Evolutionary conservation across 2,888 invertebrate genomes (phyloP), one percentile per base, ranked within the genome.

Genomic region (Sisyra terminalis): DNA sequence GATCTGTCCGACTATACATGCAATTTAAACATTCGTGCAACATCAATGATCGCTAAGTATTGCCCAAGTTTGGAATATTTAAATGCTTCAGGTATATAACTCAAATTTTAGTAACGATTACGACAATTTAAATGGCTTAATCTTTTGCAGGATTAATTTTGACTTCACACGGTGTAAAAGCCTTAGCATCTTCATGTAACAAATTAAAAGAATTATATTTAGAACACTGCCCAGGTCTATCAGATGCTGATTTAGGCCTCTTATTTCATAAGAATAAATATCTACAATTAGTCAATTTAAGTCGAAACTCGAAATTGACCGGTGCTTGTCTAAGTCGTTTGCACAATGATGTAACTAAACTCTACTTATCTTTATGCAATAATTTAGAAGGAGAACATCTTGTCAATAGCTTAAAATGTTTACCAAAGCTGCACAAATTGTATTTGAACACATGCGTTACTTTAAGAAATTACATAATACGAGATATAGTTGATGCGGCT

Each of bases 41-140:
- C 34, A 30, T 24, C 32, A 41, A n/a, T 41, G 7, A 41, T 41
- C n/a, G 32, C 32, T 14, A 41, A 41, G 11, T 6, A 41, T 18
- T 41, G 41, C n/a, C 18, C 41, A 2, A 16, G 15, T 6, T 9
- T 41, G 4, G 15, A 32, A 13, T 11, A 34, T 11, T 13, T 41
- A n/a, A 41, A 41, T 18, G 34, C 34, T 8, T 41, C 41, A 8
- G 41, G 41, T 37, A 37, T 17, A 9, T 15, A 18, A 17, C 1
- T 11, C 16, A 13, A 14, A n/a, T 11, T 34, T 34, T 34, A n/a
- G n/a, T n/a, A n/a, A n/a, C n/a, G n/a, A n/a, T 34, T n/a, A 14
- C 6, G 11, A 9, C 15, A 14, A 34, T n/a, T 14, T 34, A 34
- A 7, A 32, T 32, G 3, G 4, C 32, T 6, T 32, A n/a, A n/a